Conservation (phyloP, 2,113 vertebrate genomes). For the Etheostoma cragini region DNA sequence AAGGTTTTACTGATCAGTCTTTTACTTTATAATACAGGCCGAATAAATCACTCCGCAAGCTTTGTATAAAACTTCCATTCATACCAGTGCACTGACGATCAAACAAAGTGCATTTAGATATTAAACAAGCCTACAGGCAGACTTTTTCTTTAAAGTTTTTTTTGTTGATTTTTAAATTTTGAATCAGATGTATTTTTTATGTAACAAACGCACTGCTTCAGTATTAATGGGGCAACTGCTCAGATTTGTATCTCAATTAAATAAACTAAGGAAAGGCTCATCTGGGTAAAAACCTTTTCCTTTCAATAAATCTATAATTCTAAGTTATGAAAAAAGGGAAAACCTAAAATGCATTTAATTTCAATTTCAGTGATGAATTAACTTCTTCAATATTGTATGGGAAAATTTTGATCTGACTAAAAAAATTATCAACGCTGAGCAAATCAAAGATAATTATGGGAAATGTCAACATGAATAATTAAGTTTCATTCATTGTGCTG, state of each 20-base stretch:
- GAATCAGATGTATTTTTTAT: constrained; percentile 17
- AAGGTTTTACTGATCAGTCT: constrained; percentile 42
- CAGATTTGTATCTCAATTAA: constrained; percentile 44
- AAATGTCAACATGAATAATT: constrained; percentile 37
- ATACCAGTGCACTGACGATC: neutral
- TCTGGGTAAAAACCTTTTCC: neutral
- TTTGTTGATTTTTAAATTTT: constrained; percentile 33
- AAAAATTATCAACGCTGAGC: constrained; percentile 4
- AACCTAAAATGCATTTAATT: neutral
- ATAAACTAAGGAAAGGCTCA: constrained; percentile 11
- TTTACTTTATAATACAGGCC: constrained; percentile 27
- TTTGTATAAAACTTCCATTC: neutral
- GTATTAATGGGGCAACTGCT: constrained; percentile 18
- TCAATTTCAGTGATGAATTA: constrained; percentile 1
- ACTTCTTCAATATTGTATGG: neutral
- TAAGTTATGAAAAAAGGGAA: neutral
- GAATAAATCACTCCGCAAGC: constrained; percentile 36
- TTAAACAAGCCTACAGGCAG: neutral
- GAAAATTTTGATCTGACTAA: constrained; percentile 2
- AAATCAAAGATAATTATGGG: constrained; percentile 28
- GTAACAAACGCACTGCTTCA: constrained; percentile 7
- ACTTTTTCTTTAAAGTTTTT: constrained; percentile 7
- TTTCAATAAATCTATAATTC: neutral
- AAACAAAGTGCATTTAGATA: neutral
- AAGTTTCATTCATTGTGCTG: neutral